These are phyloP conservation scores for Hestina assimilis DNA, from an alignment of 1,140 invertebrate genomes.

Conservation along the genomic window DNA sequence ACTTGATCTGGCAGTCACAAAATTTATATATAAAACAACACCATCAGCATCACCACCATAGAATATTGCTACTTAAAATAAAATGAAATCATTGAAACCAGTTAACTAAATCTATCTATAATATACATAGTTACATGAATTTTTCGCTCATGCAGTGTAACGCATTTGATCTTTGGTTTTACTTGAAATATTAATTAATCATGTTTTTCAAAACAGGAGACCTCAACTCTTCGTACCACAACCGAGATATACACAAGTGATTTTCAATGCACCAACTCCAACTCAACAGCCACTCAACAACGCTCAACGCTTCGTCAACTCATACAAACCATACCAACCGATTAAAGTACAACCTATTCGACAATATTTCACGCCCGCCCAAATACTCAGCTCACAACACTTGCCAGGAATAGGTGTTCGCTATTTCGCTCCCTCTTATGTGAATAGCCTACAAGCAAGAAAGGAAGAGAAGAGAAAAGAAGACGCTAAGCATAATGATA, in stretches of 20 bases:
- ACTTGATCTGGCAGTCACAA: too few relatives aligned
- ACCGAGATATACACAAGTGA: conserved; percentile 64
- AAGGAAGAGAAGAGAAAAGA: conserved; percentile 49
- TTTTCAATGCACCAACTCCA: conserved; percentile 42
- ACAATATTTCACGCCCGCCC: conserved; percentile 48
- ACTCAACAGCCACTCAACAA: conserved; percentile 47
- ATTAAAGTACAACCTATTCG: conserved; percentile 36
- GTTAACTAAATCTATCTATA: too few relatives aligned
- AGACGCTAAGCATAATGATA: conserved; percentile 56
- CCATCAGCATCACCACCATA: too few relatives aligned
- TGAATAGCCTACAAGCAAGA: conserved; percentile 32
- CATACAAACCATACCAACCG: conserved; percentile 54
- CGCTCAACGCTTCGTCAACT: conserved; percentile 64
- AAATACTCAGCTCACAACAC: conserved; percentile 57
- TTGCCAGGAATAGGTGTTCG: conserved; percentile 60
- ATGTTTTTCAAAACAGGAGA: conserved; percentile 45
- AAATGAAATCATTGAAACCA: too few relatives aligned
- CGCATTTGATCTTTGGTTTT: too few relatives aligned
- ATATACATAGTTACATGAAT: too few relatives aligned
- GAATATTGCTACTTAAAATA: too few relatives aligned
- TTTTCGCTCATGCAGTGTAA: too few relatives aligned
- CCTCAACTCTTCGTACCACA: conserved; percentile 63
- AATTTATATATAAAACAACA: too few relatives aligned
- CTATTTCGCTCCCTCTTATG: conserved; percentile 59
- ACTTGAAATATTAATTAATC: background rate